Evolutionary conservation across 2,888 invertebrate species (phyloP).

Genomic region (Drosophila niveifrons): DNA sequence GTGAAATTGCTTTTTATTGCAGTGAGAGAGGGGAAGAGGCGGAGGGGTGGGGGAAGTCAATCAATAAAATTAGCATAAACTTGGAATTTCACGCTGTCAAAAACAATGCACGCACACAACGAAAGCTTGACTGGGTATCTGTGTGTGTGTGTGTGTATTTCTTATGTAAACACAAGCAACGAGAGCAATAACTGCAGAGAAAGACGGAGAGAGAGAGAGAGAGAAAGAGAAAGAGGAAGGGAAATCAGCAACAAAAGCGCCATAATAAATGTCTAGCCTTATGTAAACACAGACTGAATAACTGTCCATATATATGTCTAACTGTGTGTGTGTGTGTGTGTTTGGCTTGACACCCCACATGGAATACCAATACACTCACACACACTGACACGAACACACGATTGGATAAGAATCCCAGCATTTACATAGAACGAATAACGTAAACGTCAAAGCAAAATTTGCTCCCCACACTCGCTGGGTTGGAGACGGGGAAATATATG

Average conservation of each 20-base stretch:
- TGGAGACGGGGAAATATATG: not conserved
- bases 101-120: conserved; percentile 56
- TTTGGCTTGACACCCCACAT: conserved; percentile 25
- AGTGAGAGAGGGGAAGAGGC: too few relatives aligned
- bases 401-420: conserved; percentile 52
- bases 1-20: conserved; percentile 10
- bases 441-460: conserved; percentile 9
- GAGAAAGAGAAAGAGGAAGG: not conserved
- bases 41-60: conserved; percentile 32
- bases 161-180: conserved; percentile 51
- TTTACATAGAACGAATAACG: conserved; percentile 42
- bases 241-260: conserved; percentile 49
- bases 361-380: conserved; percentile 31
- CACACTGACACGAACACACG: conserved; percentile 25
- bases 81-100: conserved; percentile 66
- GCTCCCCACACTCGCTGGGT: too few relatives aligned
- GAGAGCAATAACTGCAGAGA: conserved; percentile 7
- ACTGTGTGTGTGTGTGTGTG: conserved; percentile 15
- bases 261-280: conserved; percentile 71
- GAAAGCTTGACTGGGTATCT: not conserved
- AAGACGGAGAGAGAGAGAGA: conserved; percentile 1
- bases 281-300: conserved; percentile 62
- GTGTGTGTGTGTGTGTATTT: conserved; percentile 9
- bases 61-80: conserved; percentile 77
- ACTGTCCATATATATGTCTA: conserved; percentile 9